Evolutionary conservation across 1,140 invertebrate species (phyloP).

Genomic region (Drosophila pallidifrons): DNA sequence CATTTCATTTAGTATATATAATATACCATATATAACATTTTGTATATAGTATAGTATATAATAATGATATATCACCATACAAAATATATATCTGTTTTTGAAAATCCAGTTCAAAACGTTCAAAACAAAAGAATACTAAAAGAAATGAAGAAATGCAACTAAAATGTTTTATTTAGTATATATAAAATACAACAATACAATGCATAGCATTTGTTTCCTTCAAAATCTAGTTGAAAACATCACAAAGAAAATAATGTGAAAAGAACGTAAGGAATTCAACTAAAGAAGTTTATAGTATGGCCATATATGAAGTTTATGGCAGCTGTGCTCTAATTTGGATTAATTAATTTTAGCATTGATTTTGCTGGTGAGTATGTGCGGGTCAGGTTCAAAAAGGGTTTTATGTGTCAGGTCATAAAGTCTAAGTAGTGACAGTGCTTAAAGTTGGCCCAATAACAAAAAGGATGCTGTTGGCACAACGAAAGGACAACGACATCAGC

Average conservation of each 20-base stretch:
- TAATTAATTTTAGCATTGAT: constrained; percentile 73
- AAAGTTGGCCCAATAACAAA: constrained; percentile 47
- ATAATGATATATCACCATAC: too few species aligned
- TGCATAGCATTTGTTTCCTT: too few species aligned
- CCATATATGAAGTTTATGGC: constrained; percentile 36
- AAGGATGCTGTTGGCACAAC: not conserved
- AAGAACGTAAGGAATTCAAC: not conserved
- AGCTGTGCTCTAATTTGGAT: constrained; percentile 44
- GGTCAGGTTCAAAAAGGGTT: constrained; percentile 63
- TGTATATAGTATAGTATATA: too few species aligned
- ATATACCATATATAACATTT: too few species aligned
- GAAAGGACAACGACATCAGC: constrained; percentile 28
- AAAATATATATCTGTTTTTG: too few species aligned
- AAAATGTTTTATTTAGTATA: too few species aligned
- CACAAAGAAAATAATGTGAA: not conserved
- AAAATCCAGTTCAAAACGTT: too few species aligned
- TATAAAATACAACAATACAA: too few species aligned
- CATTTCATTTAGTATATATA: too few species aligned
- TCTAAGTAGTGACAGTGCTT: constrained; percentile 41
- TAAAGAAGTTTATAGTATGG: not conserved
- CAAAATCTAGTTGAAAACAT: too few species aligned
- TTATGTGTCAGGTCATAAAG: constrained; percentile 68
- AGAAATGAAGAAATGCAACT: too few species aligned
- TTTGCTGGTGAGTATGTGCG: constrained; percentile 13
- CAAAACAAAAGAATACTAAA: too few species aligned